Evolutionary conservation across 2,797 vertebrate genomes (phyloP).

Genomic region (Apogon hyalosoma): DNA sequence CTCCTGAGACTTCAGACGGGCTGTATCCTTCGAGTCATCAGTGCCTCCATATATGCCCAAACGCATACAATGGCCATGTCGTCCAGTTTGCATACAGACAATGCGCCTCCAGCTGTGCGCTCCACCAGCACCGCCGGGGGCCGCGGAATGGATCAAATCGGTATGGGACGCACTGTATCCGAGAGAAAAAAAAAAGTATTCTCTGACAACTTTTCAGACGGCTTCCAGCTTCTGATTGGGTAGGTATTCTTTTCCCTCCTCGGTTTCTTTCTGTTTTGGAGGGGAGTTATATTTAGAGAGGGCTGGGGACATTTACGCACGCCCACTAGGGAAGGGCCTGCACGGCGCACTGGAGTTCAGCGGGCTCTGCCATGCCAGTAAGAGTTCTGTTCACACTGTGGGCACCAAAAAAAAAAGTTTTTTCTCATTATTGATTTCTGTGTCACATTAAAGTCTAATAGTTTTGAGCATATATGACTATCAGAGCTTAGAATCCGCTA

Average conservation of each 20-base stretch:
- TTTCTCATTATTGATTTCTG: not conserved
- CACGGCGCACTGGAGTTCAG: conserved; percentile 27
- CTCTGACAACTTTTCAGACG: conserved; percentile 66
- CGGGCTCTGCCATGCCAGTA: conserved; percentile 6
- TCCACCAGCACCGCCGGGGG: conserved; percentile 77
- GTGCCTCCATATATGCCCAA: conserved; percentile 84
- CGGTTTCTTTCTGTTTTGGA: conserved; percentile 64
- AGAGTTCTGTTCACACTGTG: conserved; percentile 6
- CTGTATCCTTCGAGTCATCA: conserved; percentile 67
- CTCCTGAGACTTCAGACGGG: conserved; percentile 72
- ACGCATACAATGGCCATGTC: conserved; percentile 83
- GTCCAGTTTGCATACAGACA: conserved; percentile 85
- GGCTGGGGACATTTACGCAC: conserved; percentile 73
- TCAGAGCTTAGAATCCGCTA: not conserved
- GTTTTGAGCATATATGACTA: not conserved
- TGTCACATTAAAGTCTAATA: not conserved
- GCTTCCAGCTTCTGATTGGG: conserved; percentile 76
- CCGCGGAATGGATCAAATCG: conserved; percentile 66
- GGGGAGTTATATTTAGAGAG: conserved; percentile 77
- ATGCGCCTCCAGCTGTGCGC: conserved; percentile 80
- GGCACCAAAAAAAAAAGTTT: conserved; percentile 7
- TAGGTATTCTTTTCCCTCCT: conserved; percentile 60
- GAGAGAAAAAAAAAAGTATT: conserved; percentile 33
- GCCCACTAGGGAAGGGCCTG: conserved; percentile 75
- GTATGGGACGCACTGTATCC: conserved; percentile 55